A percentile compares a stretch with the other conserved stretches of the same genome.
phyloP scores from a whole-genome alignment of 2,888 invertebrate genomes.

The Ormyrus labotus region DNA sequence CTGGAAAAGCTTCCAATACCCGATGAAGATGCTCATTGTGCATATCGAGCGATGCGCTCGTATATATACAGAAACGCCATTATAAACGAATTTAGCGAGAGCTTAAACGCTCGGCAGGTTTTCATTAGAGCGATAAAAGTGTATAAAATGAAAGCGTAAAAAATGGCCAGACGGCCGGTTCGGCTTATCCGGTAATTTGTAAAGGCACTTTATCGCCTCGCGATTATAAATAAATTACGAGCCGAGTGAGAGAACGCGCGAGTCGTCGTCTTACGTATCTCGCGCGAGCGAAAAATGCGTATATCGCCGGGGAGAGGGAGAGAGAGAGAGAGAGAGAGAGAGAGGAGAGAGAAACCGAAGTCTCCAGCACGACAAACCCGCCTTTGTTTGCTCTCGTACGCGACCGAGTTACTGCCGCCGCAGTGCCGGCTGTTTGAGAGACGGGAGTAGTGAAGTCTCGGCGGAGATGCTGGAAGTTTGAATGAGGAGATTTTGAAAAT shows the following conservation, averaged over 20 bases:
- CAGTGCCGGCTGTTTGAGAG: neutral
- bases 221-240: slow-evolving; percentile 54
- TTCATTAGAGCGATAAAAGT: slow-evolving; percentile 41
- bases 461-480: too few species aligned
- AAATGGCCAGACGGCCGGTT: slow-evolving; percentile 12
- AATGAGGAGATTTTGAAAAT: too few species aligned
- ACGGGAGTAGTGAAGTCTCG: too few species aligned
- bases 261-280: too few species aligned
- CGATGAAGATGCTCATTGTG: too few species aligned
- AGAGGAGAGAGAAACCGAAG: slow-evolving; percentile 8
- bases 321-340: neutral
- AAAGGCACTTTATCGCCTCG: slow-evolving; percentile 46
- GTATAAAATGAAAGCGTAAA: slow-evolving; percentile 39
- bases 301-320: too few species aligned
- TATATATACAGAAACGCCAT: slow-evolving; percentile 8
- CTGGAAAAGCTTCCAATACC: too few species aligned
- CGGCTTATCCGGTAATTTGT: slow-evolving; percentile 50
- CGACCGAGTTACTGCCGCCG: neutral
- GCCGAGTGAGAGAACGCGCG: neutral
- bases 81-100: slow-evolving; percentile 45
- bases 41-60: too few species aligned
- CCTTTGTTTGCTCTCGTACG: too few species aligned
- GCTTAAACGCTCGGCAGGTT: slow-evolving; percentile 15
- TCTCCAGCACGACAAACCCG: too few species aligned
- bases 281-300: too few species aligned